These are phyloP conservation scores for Tiliacea citrago DNA, from an alignment of 2,888 invertebrate species.

Conservation along the genomic window DNA sequence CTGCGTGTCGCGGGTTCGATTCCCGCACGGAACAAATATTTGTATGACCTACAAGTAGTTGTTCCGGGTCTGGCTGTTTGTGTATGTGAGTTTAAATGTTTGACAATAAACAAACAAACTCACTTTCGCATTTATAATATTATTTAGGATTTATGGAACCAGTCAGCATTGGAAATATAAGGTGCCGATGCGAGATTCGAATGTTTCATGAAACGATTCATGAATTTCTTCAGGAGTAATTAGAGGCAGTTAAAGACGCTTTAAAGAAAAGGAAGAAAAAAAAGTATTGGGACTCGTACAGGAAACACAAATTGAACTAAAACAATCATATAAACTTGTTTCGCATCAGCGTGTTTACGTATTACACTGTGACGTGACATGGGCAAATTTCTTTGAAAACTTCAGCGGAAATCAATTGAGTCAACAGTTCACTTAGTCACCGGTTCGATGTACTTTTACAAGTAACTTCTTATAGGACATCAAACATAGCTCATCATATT, in stretches of 20 bases:
- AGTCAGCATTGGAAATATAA: neutral
- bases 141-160: neutral
- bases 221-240: neutral
- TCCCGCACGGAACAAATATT: too few relatives aligned
- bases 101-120: too few relatives aligned
- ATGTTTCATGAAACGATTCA: neutral
- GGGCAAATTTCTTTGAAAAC: neutral
- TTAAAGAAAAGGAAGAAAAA: too few relatives aligned
- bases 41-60: too few relatives aligned
- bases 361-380: neutral
- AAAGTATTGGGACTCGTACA: too few relatives aligned
- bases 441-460: conserved; percentile 16
- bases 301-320: too few relatives aligned
- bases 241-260: too few relatives aligned
- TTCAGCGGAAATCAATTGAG: conserved; percentile 13
- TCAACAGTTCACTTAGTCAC: conserved; percentile 29
- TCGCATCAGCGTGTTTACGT: neutral
- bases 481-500: conserved; percentile 6
- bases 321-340: too few relatives aligned
- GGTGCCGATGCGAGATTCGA: neutral
- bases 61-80: too few relatives aligned
- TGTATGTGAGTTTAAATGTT: too few relatives aligned
- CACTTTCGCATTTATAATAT: too few relatives aligned
- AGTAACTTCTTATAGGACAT: conserved; percentile 20
- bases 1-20: too few relatives aligned